A percentile compares a stretch with the other conserved stretches of the same genome.
phyloP scores from a whole-genome alignment of 1,140 invertebrate species.

The Caerostris extrusa region DNA sequence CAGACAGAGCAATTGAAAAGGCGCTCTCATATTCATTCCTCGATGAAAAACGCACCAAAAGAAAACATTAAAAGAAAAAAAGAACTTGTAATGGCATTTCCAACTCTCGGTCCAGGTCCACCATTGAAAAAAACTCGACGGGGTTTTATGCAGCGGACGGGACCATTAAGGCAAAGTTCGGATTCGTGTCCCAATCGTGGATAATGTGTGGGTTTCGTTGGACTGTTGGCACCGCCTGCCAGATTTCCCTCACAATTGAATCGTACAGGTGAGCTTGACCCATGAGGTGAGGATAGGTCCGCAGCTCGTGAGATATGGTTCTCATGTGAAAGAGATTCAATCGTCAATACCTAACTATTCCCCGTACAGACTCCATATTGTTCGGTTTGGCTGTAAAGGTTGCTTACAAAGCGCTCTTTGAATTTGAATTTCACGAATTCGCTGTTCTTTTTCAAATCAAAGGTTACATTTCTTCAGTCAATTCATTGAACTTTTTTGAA shows the following conservation, averaged over 20 bases:
- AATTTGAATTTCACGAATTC: background rate
- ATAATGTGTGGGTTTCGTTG: conserved; percentile 63
- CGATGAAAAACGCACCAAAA: conserved; percentile 6
- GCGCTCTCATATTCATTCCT: conserved; percentile 36
- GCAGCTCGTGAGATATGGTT: background rate
- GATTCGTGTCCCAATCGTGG: conserved; percentile 69
- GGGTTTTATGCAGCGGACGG: background rate
- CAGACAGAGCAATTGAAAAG: conserved; percentile 38
- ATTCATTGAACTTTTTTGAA: background rate
- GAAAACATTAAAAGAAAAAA: conserved; percentile 37
- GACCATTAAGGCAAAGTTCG: conserved; percentile 29
- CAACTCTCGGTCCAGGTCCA: background rate
- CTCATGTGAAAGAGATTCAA: background rate
- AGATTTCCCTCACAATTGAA: conserved; percentile 68
- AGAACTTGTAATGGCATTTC: conserved; percentile 39
- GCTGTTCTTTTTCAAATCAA: background rate
- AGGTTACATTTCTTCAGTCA: background rate
- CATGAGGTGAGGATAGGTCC: background rate
- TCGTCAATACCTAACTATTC: background rate
- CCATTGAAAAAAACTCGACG: conserved; percentile 52
- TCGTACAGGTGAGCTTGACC: conserved; percentile 51
- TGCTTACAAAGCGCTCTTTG: background rate
- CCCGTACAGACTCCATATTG: background rate
- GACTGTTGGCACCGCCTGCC: conserved; percentile 27
- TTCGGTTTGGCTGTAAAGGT: background rate